Percentiles rank a stretch among this genome's conserved stretches.
Conservation (phyloP, 2,113 vertebrate species). For the Syngnathoides biaculeatus region DNA sequence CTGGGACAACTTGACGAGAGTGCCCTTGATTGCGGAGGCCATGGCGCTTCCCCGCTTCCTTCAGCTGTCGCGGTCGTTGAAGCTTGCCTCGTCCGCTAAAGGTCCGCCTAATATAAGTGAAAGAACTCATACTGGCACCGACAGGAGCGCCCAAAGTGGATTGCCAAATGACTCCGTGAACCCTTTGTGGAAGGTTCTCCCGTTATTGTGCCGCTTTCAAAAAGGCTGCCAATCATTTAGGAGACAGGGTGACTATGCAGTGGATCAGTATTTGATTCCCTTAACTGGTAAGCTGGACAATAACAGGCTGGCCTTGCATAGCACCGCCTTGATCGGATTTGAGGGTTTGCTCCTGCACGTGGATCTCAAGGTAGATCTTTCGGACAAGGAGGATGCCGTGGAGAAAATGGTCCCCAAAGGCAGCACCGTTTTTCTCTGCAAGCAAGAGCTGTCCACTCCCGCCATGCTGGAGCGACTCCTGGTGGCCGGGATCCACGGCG, state of each 20-base stretch:
- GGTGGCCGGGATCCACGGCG: conserved; percentile 65
- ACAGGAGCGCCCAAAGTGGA: conserved; percentile 5
- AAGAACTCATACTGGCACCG: conserved; percentile 1
- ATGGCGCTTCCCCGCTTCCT: conserved; percentile 66
- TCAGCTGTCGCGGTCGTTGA: conserved; percentile 58
- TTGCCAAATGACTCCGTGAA: conserved; percentile 28
- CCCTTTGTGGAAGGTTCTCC: conserved; percentile 67
- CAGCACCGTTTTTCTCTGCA: conserved; percentile 72
- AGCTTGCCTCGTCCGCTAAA: conserved; percentile 38
- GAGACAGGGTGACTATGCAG: conserved; percentile 54
- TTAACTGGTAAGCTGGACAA: conserved; percentile 46
- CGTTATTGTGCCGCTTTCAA: conserved; percentile 61
- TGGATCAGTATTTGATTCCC: conserved; percentile 68
- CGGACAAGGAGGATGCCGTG: conserved; percentile 61
- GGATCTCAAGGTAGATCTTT: conserved; percentile 60
- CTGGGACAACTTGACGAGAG: conserved; percentile 74
- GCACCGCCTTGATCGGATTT: conserved; percentile 65
- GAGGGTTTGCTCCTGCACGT: conserved; percentile 67
- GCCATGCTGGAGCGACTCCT: conserved; percentile 73
- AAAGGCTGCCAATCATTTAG: conserved; percentile 58
- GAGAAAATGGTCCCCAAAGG: conserved; percentile 68
- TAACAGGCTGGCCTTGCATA: conserved; percentile 49
- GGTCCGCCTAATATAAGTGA: conserved; percentile 6
- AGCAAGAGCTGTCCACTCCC: conserved; percentile 74
- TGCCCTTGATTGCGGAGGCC: conserved; percentile 71